Base-by-base conservation (phyloP, 2,797 vertebrate genomes). In the Alca torda region DNA sequence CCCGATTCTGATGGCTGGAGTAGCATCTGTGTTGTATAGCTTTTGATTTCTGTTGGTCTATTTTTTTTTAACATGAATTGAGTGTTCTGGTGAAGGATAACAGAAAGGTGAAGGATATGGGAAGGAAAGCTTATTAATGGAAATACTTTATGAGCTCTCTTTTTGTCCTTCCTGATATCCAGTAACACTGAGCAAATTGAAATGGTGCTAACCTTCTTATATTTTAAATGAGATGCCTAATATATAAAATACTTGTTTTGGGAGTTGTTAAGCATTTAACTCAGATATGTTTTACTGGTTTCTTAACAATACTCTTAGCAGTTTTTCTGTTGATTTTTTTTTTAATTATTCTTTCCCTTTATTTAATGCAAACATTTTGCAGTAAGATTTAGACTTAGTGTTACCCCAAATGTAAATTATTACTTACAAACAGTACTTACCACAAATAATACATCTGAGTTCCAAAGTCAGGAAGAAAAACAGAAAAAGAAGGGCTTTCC, bases 1-100 rank as follows among this genome's bases (percentile, higher is more conserved):
- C 98, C 98, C 93, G 87, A 87, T 95, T 97, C 97, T 97, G 97
- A 98, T 94, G 97, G 96, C 98, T 98, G 97, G 90, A 97, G 79
- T 94, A 97, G 94, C 97, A 97, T 98, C 94, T 96, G 95, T 94
- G 86, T 96, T 95, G 61, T 45, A 89, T 31, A 90, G 89, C 92
- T 95, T 97, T 97, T 96, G 95, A 97, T 97, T 96, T 80, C 51
- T 93, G 31, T 81, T 85, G 70, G 88, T 94, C 81, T 95, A 56
- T 89, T 92, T 92, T 77, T 77, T 92, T 92, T 53, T 35, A 90
- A 82, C 51, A 26, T 41, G 86, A 96, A 93, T 85, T 94, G 92
- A 39, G 63, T 97, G 89, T 95, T 97, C 72, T 91, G n/a, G 46
- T 89, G 75, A 97, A 97, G 81, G 76, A 97, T 92, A 97, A 91